phyloP scores from a whole-genome alignment of 1,140 invertebrate genomes.

The Drosophila setifemur region DNA sequence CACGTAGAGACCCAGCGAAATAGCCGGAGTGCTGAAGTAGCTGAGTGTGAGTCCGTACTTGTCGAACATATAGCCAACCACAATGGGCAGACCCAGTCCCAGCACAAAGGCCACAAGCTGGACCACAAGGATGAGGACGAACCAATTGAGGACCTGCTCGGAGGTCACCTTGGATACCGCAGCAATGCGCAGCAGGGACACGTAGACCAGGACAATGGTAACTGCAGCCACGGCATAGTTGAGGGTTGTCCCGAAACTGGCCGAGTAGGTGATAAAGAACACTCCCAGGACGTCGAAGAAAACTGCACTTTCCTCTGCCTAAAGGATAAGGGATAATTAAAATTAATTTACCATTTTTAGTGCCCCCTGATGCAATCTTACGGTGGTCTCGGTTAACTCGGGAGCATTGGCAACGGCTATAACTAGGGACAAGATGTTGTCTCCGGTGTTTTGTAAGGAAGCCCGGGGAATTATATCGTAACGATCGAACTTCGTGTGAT shows the following conservation, averaged over 20 bases:
- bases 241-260: slow-evolving; percentile 83
- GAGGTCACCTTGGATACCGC: slow-evolving; percentile 27
- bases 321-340: slow-evolving; percentile 82
- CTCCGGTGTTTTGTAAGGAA: slow-evolving; percentile 91
- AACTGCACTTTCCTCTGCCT: slow-evolving; percentile 84
- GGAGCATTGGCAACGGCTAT: slow-evolving; percentile 85
- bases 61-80: slow-evolving; percentile 83
- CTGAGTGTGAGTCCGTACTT: slow-evolving; percentile 84
- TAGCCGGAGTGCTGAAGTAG: slow-evolving; percentile 87
- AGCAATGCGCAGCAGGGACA: slow-evolving; percentile 60
- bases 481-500: slow-evolving; percentile 93
- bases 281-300: slow-evolving; percentile 91
- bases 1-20: slow-evolving; percentile 84
- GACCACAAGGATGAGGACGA: slow-evolving; percentile 37
- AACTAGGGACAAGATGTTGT: slow-evolving; percentile 88
- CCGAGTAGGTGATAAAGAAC: slow-evolving; percentile 86
- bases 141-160: slow-evolving; percentile 33
- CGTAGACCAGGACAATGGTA: slow-evolving; percentile 78
- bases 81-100: slow-evolving; percentile 82
- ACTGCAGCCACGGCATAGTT: slow-evolving; percentile 84
- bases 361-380: slow-evolving; percentile 83
- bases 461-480: slow-evolving; percentile 89
- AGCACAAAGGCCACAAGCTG: slow-evolving; percentile 72
- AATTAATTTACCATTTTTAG: slow-evolving; percentile 25
- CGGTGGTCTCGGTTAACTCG: slow-evolving; percentile 83